phyloP scores from a whole-genome alignment of 2,113 vertebrate genomes.

The Melanotaenia duboulayi region DNA sequence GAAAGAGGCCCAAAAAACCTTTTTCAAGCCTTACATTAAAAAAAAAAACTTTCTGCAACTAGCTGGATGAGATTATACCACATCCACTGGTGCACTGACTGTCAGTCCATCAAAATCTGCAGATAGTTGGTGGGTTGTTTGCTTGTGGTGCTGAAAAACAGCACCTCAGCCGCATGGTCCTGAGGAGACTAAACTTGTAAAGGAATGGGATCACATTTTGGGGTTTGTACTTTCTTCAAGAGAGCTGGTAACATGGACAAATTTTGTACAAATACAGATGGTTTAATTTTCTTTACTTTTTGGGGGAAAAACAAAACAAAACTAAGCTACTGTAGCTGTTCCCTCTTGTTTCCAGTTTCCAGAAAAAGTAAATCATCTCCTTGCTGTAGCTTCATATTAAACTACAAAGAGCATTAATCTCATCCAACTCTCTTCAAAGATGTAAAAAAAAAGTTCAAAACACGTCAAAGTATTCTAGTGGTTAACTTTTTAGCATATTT shows the following conservation, averaged over 20 bases:
- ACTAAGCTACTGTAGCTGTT: background rate
- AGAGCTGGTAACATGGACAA: background rate
- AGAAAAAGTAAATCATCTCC: background rate
- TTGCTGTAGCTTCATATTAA: background rate
- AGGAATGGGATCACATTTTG: background rate
- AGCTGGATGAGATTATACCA: background rate
- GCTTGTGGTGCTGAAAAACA: background rate
- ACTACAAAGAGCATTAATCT: background rate
- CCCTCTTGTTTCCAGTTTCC: background rate
- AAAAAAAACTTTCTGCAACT: background rate
- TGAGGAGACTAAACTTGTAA: background rate
- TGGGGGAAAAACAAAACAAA: background rate
- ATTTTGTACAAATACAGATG: background rate
- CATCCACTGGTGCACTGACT: background rate
- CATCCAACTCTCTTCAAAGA: background rate
- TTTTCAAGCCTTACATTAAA: background rate
- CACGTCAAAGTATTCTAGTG: background rate
- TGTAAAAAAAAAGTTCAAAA: background rate
- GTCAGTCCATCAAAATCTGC: background rate
- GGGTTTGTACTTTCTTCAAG: background rate
- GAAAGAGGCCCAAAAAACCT: constrained; percentile 14
- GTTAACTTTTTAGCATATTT: background rate
- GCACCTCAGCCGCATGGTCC: background rate
- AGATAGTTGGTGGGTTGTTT: background rate
- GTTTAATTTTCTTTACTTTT: background rate